Conservation (phyloP, 1,140 invertebrate species). For the Aricia agestis region DNA sequence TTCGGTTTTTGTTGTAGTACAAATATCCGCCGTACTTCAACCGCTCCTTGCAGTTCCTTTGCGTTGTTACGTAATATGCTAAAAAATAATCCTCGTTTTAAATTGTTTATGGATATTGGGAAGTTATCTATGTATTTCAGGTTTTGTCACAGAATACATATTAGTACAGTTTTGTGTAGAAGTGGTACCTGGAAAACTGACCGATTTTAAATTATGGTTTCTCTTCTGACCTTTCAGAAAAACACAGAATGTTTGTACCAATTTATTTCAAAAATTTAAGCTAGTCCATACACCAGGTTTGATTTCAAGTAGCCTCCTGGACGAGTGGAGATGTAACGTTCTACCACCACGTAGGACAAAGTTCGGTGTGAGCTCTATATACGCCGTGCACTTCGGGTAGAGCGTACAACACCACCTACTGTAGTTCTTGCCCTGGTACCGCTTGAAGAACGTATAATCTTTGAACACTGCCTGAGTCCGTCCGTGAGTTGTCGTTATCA, state of each 20-base stretch:
- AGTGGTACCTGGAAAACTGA: too few relatives aligned
- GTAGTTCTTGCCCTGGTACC: constrained; percentile 21
- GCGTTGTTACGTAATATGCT: constrained; percentile 28
- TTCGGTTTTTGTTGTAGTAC: constrained; percentile 37
- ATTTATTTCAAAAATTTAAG: background rate
- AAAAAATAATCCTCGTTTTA: constrained; percentile 25
- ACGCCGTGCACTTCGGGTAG: constrained; percentile 37
- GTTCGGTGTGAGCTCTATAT: constrained; percentile 5
- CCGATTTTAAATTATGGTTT: too few relatives aligned
- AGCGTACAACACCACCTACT: constrained; percentile 40
- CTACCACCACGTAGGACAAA: constrained; percentile 13
- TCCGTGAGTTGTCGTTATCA: background rate
- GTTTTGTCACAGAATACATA: too few relatives aligned
- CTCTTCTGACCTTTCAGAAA: too few relatives aligned
- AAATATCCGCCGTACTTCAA: constrained; percentile 27
- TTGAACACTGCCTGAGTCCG: background rate
- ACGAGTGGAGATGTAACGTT: constrained; percentile 17
- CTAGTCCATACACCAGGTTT: constrained; percentile 20
- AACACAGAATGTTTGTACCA: too few relatives aligned
- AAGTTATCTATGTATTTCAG: too few relatives aligned
- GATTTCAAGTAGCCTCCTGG: constrained; percentile 17
- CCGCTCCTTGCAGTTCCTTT: constrained; percentile 25
- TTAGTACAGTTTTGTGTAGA: too few relatives aligned
- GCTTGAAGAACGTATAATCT: constrained; percentile 8
- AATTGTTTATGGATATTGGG: too few relatives aligned